A percentile compares a stretch with the other conserved stretches of the same genome.
Conservation (phyloP, 2,797 vertebrate species). For the Limnodromus scolopaceus region DNA sequence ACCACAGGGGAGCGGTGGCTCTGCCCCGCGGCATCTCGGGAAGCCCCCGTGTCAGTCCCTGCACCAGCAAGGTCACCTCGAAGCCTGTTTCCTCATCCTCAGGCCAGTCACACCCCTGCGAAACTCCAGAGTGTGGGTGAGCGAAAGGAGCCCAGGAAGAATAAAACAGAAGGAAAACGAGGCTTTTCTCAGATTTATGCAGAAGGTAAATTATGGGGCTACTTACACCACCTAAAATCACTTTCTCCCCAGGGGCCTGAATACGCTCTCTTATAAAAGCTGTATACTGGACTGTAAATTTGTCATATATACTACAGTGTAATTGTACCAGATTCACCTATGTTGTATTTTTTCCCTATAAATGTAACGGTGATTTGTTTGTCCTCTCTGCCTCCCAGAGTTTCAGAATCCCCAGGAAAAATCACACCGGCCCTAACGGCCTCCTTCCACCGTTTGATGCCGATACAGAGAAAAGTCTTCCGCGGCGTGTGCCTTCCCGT, state of each 20-base stretch:
- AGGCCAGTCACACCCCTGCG: not conserved
- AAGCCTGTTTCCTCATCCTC: not conserved
- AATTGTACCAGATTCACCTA: constrained; percentile 27
- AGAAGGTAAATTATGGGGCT: constrained; percentile 39
- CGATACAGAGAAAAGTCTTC: not conserved
- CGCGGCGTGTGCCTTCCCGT: not conserved
- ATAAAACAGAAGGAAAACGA: constrained; percentile 21
- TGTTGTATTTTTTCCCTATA: constrained; percentile 22
- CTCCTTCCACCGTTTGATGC: not conserved
- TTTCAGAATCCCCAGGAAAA: constrained; percentile 11
- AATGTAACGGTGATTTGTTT: constrained; percentile 1
- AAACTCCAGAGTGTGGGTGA: not conserved
- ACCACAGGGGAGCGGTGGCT: not conserved
- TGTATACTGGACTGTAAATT: constrained; percentile 29
- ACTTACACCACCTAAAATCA: constrained; percentile 36
- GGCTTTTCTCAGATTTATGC: constrained; percentile 14
- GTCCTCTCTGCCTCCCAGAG: not conserved
- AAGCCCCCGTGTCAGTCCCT: not conserved
- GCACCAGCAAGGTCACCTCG: constrained; percentile 39
- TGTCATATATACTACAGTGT: not conserved
- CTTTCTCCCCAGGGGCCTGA: constrained; percentile 20
- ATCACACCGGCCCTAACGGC: rapidly evolving
- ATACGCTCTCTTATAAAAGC: constrained; percentile 35
- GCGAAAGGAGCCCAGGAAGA: not conserved
- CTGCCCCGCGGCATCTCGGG: not conserved